Evolutionary conservation across 2,113 vertebrate genomes (phyloP).

Genomic region (Rallus limicola): DNA sequence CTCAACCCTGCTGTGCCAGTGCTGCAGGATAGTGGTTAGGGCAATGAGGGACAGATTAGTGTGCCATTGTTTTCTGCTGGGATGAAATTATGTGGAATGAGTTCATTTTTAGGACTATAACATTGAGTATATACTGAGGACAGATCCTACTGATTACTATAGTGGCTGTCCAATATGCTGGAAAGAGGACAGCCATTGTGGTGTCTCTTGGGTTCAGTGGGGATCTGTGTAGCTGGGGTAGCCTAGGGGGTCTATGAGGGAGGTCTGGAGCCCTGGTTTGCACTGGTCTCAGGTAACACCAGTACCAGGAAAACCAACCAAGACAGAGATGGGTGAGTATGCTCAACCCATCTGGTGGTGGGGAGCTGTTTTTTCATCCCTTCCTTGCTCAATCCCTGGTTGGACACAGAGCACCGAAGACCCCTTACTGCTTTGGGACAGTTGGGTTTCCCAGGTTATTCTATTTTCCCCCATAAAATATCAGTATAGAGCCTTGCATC

Average conservation of each 20-base stretch:
- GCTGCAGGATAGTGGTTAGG: not conserved
- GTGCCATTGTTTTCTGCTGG: not conserved
- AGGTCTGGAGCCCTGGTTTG: not conserved
- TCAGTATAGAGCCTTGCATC: not conserved
- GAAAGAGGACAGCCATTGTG: rapidly evolving
- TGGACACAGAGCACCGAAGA: not conserved
- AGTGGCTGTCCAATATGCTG: not conserved
- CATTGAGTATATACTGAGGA: not conserved
- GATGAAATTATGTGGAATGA: too few relatives aligned
- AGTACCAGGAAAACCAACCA: not conserved
- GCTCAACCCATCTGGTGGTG: not conserved
- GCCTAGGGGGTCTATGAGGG: not conserved
- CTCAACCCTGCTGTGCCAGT: not conserved
- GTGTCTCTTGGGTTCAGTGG: not conserved
- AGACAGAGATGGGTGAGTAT: not conserved
- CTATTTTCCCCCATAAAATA: not conserved
- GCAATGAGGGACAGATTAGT: not conserved
- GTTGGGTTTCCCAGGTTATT: not conserved
- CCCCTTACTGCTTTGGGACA: not conserved
- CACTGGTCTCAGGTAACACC: not conserved
- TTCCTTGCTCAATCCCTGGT: not conserved
- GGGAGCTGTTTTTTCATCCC: not conserved
- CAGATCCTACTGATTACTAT: not conserved
- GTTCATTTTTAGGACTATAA: not conserved
- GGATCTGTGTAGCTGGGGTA: not conserved